Evolutionary conservation across 2,113 vertebrate genomes (phyloP).

Genomic region (Phylloscopus trochilus): DNA sequence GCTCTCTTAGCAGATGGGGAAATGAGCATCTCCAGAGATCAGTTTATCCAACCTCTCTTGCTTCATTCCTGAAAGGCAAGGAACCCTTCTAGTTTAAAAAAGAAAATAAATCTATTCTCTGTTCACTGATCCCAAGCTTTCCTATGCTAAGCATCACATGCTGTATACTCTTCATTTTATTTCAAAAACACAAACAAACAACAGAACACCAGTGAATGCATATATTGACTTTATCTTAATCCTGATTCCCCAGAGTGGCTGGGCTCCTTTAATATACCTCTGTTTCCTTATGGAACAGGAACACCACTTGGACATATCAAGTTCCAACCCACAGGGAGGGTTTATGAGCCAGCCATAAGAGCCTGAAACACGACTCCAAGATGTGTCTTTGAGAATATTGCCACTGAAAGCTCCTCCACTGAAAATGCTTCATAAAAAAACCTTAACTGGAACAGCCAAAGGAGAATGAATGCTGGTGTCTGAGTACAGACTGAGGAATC

Average conservation of each 20-base stretch:
- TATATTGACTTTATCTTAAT: not conserved
- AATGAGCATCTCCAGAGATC: not conserved
- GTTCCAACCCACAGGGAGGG: not conserved
- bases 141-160: not conserved
- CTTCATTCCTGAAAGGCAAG: not conserved
- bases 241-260: not conserved
- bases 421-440: not conserved
- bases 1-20: not conserved
- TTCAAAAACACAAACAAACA: not conserved
- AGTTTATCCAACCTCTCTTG: not conserved
- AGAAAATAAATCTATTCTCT: not conserved
- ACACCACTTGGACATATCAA: not conserved
- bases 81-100: not conserved
- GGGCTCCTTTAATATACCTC: not conserved
- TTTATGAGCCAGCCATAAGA: not conserved
- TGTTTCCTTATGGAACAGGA: not conserved
- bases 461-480: constrained; percentile 1
- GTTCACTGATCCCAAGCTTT: not conserved
- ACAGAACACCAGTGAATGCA: not conserved
- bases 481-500: constrained; percentile 18
- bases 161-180: not conserved
- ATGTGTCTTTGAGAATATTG: constrained; percentile 22
- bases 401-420: constrained; percentile 11
- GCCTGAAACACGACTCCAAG: not conserved
- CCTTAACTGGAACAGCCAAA: not conserved